Base-by-base conservation (phyloP, 2,797 vertebrate genomes). In the Aldrovandia affinis region DNA sequence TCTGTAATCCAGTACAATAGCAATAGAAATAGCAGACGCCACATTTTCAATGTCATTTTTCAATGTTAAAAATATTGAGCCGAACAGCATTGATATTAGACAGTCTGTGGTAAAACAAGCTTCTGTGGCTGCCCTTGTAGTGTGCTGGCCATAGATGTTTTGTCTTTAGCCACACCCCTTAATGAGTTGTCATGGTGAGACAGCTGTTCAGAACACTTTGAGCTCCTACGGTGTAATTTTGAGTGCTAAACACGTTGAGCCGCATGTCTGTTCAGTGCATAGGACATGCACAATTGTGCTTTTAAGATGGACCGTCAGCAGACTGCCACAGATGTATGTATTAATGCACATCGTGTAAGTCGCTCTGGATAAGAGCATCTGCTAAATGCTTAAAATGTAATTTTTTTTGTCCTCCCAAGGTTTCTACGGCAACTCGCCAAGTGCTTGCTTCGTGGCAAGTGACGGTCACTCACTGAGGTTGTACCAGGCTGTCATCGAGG, bases 401-500 rank as follows among this genome's bases (percentile, higher is more conserved):
- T 5, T 7, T 75, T 44, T 75, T 0, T 73, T 70, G n/a, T 54
- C 55, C 28, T 89, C 93, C 93, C 84, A 88, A 99, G 98, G 98
- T 93, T 92, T 93, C 18, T 99, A 99, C 86, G 98, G 98, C 90
- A 98, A 99, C 93, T 99, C 98, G 84, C 98, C 98, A 91, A 99
- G 98, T 87, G 98, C 98, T 85, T 99, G 98, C 92, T 99, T 99
- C 86, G 97, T 99, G 84, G 98, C 98, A 84, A 99, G 97, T 89
- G 98, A 99, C 0, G 98, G 98, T n/a, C 97, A 97, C 0, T 96
- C 97, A 78, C 96, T 99, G 88, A 95, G 97, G 87, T 95, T 99
- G 57, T 99, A 98, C 92, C 98, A 99, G 95, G 98, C 98, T 83
- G 97, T 99, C 87, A 98, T 98, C 89, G 98, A 99, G 93, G 98